Base-by-base conservation (phyloP, 2,888 invertebrate genomes). In the Panopea generosa region DNA sequence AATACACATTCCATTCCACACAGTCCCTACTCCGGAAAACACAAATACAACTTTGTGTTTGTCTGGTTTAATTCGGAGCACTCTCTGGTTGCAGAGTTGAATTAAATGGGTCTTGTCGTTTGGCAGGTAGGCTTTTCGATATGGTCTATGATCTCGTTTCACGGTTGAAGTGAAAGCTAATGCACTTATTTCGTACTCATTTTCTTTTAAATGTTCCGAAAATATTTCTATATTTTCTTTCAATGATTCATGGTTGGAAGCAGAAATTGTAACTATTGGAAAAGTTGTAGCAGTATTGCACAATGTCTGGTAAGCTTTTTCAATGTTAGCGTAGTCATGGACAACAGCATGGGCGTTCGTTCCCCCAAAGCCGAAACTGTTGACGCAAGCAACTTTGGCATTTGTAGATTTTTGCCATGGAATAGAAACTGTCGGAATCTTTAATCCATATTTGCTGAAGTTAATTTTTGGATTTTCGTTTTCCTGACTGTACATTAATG, bases 341-440 rank as follows among this genome's bases (percentile, higher is more conserved):
- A 87, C 22, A 33, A 84, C 56, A 11, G 74, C 76, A 73, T 86
- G 86, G 2, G 68, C 50, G 38, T 86, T 86, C 9, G 79, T 84
- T 9, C 86, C 86, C 0, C 86, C 86, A 62, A 84, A 83, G 2
- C 86, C 84, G 61, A 86, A 86, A 16, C 82, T 83, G 61, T 82
- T 86, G 1, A 86, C 63, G 49, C 71, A 71, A 26, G 77, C 75
- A 40, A 47, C 14, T 56, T 70, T 55, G 24, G 56, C n/a, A 26
- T 59, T 40, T 24, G 61, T 18, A 9, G 47, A 14, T 59, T 55
- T 14, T n/a, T 27, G 16, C 83, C 84, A 81, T 14, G 49, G 20
- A 0, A 45, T 7, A 40, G 22, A 11, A 16, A 47, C 16, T 9
- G 52, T 63, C 40, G 68, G 63, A 40, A 74, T 77, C 43, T 72